Percentiles rank a stretch among this genome's conserved stretches.
These are phyloP conservation scores for Gouania willdenowi DNA, from an alignment of 2,797 vertebrate genomes.

Conservation along the genomic window DNA sequence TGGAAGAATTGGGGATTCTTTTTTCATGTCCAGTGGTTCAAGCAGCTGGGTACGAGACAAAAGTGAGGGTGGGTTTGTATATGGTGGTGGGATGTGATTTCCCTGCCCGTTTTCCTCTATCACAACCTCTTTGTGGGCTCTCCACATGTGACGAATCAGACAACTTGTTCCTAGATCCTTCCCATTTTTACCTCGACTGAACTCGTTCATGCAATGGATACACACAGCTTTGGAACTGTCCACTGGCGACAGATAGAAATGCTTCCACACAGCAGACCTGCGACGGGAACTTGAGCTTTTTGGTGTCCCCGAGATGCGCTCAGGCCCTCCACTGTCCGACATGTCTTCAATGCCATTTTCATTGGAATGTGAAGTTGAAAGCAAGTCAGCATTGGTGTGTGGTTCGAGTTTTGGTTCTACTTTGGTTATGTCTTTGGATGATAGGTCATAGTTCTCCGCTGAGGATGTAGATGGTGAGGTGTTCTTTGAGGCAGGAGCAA, in stretches of 20 bases:
- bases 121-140: conserved; percentile 93
- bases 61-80: conserved; percentile 84
- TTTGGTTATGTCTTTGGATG: conserved; percentile 84
- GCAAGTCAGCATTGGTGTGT: conserved; percentile 67
- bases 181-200: conserved; percentile 95
- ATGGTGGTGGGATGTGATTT: conserved; percentile 85
- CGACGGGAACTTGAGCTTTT: conserved; percentile 88
- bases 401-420: conserved; percentile 81
- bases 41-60: conserved; percentile 79
- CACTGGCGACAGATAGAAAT: conserved; percentile 93
- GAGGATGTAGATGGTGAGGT: conserved; percentile 82
- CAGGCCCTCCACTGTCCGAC: conserved; percentile 72
- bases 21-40: conserved; percentile 77
- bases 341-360: conserved; percentile 78
- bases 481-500: conserved; percentile 69
- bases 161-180: conserved; percentile 97
- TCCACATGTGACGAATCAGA: conserved; percentile 97
- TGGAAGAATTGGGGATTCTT: conserved; percentile 69
- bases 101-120: conserved; percentile 91
- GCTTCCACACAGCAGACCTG: conserved; percentile 96
- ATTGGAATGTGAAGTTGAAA: conserved; percentile 74
- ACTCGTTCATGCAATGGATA: conserved; percentile 97
- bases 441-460: conserved; percentile 76
- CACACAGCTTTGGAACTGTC: conserved; percentile 98
- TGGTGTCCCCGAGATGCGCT: conserved; percentile 77